Percentiles rank a stretch among this genome's conserved stretches.
phyloP scores from a whole-genome alignment of 2,797 vertebrate species.

The Sebastolobus altivelis region DNA sequence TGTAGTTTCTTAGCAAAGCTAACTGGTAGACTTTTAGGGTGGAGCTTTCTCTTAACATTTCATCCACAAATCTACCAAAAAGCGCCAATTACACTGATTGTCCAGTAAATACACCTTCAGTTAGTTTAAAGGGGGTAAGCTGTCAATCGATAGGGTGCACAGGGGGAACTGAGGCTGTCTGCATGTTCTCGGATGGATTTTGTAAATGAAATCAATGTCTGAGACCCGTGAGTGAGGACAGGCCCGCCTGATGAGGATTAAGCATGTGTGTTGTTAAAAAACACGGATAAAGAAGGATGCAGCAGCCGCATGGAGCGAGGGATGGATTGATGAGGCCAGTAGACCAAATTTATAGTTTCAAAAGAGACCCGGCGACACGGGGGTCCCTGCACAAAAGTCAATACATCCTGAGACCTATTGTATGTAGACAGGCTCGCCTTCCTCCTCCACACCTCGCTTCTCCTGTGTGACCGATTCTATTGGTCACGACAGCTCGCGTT shows the following conservation, averaged over 20 bases:
- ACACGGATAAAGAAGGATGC: conserved; percentile 3
- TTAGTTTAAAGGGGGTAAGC: conserved; percentile 6
- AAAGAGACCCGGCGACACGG: conserved; percentile 22
- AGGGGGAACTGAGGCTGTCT: conserved; percentile 1
- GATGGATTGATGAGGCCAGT: conserved; percentile 36
- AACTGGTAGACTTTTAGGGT: not conserved
- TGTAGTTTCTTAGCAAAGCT: not conserved
- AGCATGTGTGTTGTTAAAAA: conserved; percentile 25
- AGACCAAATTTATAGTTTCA: conserved; percentile 36
- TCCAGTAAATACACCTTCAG: not conserved
- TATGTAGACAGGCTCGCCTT: conserved; percentile 26
- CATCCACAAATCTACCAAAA: not conserved
- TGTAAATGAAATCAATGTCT: conserved; percentile 54
- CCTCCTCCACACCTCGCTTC: conserved; percentile 43
- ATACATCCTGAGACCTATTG: conserved; percentile 54
- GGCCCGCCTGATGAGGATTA: conserved; percentile 33
- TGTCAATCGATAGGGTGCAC: conserved; percentile 18
- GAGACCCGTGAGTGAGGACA: conserved; percentile 14
- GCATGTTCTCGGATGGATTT: conserved; percentile 48
- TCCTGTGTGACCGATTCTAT: conserved; percentile 65
- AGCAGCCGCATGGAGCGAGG: not conserved
- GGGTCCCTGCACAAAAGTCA: conserved; percentile 38
- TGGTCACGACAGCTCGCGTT: conserved; percentile 42
- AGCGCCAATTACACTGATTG: not conserved
- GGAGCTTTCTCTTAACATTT: not conserved